Evolutionary conservation across 2,888 invertebrate genomes (phyloP), one percentile per base, ranked within the genome.

Genomic region (Scrobipalpa costella): DNA sequence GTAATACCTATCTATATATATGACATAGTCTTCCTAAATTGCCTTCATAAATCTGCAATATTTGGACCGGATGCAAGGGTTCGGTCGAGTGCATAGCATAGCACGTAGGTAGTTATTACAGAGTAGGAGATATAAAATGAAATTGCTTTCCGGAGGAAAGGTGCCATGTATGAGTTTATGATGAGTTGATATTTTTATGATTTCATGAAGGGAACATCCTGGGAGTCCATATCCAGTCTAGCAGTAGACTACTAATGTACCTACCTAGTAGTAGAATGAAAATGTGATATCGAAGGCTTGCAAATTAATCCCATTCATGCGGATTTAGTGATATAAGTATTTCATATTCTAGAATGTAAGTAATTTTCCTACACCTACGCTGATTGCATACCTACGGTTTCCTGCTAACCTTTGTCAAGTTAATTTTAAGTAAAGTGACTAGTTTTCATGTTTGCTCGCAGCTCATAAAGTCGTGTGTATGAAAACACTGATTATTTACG

Each of bases 361-460:
- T 55, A n/a, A 60, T 49, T 60, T 60, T 34, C 60, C 49, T 47
- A n/a, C 60, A 17, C 60, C 60, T 49, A 60, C 60, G 17, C 47
- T 13, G 44, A 44, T 58, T 52, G 50, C 19, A 40, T 55, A 40
- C n/a, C 57, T 36, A 36, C 57, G 57, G 57, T 47, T 60, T 60
- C 60, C 60, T 60, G 60, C n/a, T 60, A 60, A 58, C 66, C 71
- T 78, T 80, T 81, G 78, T 80, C 76, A 71, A 69, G 70, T 67
- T 70, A 74, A 74, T 78, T 77, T 68, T 72, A 71, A 75, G 73
- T 72, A 70, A 68, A 65, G 69, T 69, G 73, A 72, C 63, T 68
- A 73, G 67, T 71, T 73, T 73, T 61, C 61, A 36, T 60, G n/a
- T 52, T 55, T 55, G n/a, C 55, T n/a, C 1, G 8, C n/a, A 34